Base-by-base conservation (phyloP, 2,797 vertebrate species). In the Lacerta bilineata region DNA sequence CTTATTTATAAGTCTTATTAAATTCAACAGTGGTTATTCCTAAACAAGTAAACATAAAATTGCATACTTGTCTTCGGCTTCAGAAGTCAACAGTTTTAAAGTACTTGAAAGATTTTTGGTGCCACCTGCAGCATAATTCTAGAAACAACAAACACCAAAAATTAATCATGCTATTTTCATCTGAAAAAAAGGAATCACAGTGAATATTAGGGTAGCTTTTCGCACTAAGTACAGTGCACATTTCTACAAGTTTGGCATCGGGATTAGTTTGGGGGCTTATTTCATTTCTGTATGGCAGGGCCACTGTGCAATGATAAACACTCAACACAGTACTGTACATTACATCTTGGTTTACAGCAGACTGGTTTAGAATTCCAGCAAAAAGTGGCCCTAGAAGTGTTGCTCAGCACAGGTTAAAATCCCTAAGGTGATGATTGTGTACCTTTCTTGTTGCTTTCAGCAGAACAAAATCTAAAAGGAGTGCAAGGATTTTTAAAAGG, bases 51-150 rank as follows among this genome's bases (percentile, higher is more conserved):
- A 33, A 41, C 33, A 41, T 20, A 66, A 23, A 15, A 39, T 50
- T n/a, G 5, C 66, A 50, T 43, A 1, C 29, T 50, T 72, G 66
- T 8, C 17, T 46, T 50, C 5, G n/a, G 29, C 13, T 10, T 55
- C 50, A 55, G 43, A 83, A 64, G 11, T 33, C 3, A 25, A 11
- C 83, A 72, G 36, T 79, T 61, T 84, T 72, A 46, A 33, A 79
- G 8, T 33, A 43, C 61, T 43, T 9, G 64, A 64, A 5, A 27
- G 41, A 55, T 75, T 64, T 61, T 89, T 80, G 85, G 83, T 85
- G 83, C 88, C 83, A 64, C n/a, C 88, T 89, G 41, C 83, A 74
- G 88, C 25, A 75, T 50, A 8, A 85, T 20, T 80, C 43, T 84
- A 17, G 64, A 83, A 88, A 55, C 64, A 78, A n/a, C 55, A 41